These are phyloP conservation scores for Oreocharis arfaki DNA, from an alignment of 2,113 vertebrate species.

Conservation along the genomic window DNA sequence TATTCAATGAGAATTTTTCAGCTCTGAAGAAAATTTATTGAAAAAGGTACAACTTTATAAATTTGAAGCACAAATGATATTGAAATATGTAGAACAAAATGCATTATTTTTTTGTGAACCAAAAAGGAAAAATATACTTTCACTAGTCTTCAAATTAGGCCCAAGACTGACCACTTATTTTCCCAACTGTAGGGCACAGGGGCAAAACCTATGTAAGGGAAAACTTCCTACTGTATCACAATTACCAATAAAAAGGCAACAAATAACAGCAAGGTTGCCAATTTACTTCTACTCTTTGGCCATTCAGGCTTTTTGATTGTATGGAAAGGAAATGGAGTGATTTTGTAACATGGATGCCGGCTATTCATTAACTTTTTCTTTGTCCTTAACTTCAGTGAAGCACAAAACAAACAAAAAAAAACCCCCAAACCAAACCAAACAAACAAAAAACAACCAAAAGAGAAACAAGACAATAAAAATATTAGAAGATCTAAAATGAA, in stretches of 20 bases:
- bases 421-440: no score
- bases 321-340: not conserved
- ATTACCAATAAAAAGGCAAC: not conserved
- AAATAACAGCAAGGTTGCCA: not conserved
- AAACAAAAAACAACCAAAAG: not conserved
- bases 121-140: not conserved
- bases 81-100: not conserved
- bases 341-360: not conserved
- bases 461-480: not conserved
- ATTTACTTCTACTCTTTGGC: not conserved
- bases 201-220: not conserved
- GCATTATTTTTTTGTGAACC: not conserved
- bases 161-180: not conserved
- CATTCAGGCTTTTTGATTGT: not conserved
- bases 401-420: not conserved
- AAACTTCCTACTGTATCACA: not conserved
- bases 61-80: not conserved
- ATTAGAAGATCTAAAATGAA: not conserved
- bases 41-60: not conserved
- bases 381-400: not conserved
- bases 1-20: not conserved
- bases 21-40: not conserved
- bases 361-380: not conserved
- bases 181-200: not conserved
- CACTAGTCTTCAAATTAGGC: not conserved